A percentile compares a stretch with the other conserved stretches of the same genome.
Conservation (phyloP, 2,888 invertebrate species). For the Catocala nupta region DNA sequence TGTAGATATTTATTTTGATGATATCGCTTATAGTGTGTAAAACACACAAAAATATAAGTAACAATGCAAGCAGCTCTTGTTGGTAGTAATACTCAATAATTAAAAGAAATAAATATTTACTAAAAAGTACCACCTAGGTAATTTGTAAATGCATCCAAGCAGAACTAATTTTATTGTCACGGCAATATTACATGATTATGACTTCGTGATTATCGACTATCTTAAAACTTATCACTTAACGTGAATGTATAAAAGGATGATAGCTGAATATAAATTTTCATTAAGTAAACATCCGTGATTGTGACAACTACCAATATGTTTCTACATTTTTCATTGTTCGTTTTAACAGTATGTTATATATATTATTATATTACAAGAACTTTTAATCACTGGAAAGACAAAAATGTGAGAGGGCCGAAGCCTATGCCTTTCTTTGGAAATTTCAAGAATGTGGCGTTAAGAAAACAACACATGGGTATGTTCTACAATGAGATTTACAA, state of each 20-base stretch:
- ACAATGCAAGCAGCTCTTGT: too few relatives aligned
- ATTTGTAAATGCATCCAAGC: too few relatives aligned
- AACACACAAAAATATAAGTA: too few relatives aligned
- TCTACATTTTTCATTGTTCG: conserved; percentile 17
- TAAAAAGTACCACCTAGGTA: too few relatives aligned
- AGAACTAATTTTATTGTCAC: too few relatives aligned
- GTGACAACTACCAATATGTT: conserved; percentile 26
- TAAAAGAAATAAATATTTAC: too few relatives aligned
- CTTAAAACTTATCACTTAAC: not conserved
- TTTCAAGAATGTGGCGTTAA: conserved; percentile 51
- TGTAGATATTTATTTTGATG: too few relatives aligned
- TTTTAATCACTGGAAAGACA: conserved; percentile 43
- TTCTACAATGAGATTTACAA: conserved; percentile 61
- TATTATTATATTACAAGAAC: conserved; percentile 44
- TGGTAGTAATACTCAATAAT: too few relatives aligned
- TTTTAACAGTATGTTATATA: conserved; percentile 15
- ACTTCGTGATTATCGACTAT: not conserved
- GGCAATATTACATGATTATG: too few relatives aligned
- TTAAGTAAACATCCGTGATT: not conserved
- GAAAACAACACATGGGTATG: conserved; percentile 51
- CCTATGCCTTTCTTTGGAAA: conserved; percentile 57
- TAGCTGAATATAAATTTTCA: not conserved
- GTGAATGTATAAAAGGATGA: not conserved
- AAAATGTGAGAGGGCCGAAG: conserved; percentile 61
- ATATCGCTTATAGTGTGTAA: too few relatives aligned